Conservation (phyloP, 1,140 invertebrate species). For the Melipona quadrifasciata region DNA sequence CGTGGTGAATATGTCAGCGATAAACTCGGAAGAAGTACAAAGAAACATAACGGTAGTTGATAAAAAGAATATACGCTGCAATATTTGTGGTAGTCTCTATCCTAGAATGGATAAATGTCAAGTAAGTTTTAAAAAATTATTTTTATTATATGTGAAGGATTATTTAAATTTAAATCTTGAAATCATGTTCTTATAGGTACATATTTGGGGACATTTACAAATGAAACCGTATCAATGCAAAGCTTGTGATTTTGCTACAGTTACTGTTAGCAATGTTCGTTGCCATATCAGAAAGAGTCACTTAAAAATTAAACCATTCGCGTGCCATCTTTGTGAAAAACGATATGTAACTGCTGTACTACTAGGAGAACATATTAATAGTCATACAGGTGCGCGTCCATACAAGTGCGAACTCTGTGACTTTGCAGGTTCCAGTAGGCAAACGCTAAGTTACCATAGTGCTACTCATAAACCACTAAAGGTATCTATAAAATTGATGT, state of each 20-base stretch:
- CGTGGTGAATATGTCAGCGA: constrained; percentile 61
- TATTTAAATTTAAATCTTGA: neutral
- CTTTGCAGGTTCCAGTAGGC: constrained; percentile 67
- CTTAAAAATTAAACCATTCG: constrained; percentile 73
- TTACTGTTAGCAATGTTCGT: constrained; percentile 72
- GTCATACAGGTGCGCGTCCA: constrained; percentile 70
- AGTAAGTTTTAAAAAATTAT: constrained; percentile 30
- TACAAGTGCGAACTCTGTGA: constrained; percentile 67
- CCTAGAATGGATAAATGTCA: constrained; percentile 71
- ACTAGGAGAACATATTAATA: constrained; percentile 71
- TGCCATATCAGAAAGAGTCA: constrained; percentile 74
- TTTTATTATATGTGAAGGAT: neutral
- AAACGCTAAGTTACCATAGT: constrained; percentile 69
- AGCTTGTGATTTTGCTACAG: constrained; percentile 79
- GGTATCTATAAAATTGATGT: constrained; percentile 35
- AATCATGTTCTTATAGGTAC: constrained; percentile 54
- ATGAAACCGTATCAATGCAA: constrained; percentile 78
- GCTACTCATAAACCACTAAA: constrained; percentile 69
- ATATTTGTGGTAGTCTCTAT: constrained; percentile 66
- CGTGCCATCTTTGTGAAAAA: constrained; percentile 67
- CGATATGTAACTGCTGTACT: constrained; percentile 62
- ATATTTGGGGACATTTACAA: constrained; percentile 73
- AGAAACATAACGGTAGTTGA: constrained; percentile 58
- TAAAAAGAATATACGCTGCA: constrained; percentile 65
- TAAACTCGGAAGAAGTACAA: constrained; percentile 59